Evolutionary conservation across 2,797 vertebrate species (phyloP).

Genomic region (Neopelma chrysocephalum): DNA sequence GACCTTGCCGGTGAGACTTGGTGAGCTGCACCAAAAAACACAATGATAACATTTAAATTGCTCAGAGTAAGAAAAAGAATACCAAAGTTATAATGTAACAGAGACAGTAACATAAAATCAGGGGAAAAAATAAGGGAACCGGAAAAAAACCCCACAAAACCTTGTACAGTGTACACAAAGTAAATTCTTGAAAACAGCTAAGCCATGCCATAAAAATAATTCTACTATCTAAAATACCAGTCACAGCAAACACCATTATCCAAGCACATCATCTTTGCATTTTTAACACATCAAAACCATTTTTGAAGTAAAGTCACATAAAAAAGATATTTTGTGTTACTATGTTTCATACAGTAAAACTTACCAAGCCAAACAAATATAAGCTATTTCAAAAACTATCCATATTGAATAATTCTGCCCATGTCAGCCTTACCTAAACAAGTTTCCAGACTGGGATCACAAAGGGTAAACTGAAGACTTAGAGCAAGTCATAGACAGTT

Average conservation of each 20-base stretch:
- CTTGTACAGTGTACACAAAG: not conserved
- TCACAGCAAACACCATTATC: rapidly evolving
- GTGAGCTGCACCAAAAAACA: conserved; percentile 83
- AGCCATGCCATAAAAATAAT: not conserved
- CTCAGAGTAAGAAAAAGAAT: not conserved
- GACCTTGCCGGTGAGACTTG: conserved; percentile 96
- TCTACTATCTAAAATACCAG: not conserved
- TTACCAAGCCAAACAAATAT: not conserved
- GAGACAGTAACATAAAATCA: not conserved
- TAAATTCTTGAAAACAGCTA: not conserved
- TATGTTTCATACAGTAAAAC: not conserved
- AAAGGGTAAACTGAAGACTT: not conserved
- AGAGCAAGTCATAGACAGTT: not conserved
- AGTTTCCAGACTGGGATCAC: not conserved
- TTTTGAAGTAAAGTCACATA: not conserved
- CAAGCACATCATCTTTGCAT: not conserved
- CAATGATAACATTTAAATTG: not conserved
- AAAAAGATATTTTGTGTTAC: not conserved
- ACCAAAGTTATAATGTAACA: not conserved
- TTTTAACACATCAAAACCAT: not conserved
- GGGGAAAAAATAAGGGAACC: not conserved
- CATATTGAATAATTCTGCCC: not conserved
- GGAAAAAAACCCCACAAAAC: not conserved
- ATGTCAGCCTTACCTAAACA: not conserved
- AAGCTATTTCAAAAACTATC: not conserved